Evolutionary conservation across 2,113 vertebrate species (phyloP).

Genomic region (Arenaria interpres): DNA sequence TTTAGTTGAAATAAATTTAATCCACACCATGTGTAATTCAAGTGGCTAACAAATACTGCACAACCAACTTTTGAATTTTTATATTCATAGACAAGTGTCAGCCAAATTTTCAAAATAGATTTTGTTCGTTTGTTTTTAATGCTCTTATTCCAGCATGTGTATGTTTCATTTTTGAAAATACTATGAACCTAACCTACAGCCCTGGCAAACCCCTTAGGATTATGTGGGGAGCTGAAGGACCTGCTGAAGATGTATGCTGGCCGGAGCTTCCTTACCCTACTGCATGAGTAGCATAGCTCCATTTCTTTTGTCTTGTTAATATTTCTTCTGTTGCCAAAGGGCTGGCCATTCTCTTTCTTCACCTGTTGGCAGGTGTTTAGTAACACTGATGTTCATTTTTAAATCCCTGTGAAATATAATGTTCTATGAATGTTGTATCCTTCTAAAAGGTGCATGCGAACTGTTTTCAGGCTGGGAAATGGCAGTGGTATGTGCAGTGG

Average conservation of each 20-base stretch:
- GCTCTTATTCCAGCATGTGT: background rate
- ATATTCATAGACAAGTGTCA: background rate
- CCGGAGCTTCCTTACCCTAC: background rate
- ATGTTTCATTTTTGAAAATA: background rate
- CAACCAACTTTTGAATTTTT: background rate
- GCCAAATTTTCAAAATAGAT: background rate
- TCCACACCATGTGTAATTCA: background rate
- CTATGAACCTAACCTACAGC: background rate
- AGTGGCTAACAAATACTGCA: background rate
- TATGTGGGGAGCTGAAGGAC: background rate
- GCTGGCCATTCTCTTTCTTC: background rate
- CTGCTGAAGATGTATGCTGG: accelerated
- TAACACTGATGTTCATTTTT: background rate
- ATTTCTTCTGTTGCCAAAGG: background rate
- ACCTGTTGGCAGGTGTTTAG: background rate
- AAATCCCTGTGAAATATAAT: background rate
- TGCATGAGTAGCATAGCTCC: accelerated
- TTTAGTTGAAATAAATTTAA: background rate
- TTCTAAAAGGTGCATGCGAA: background rate
- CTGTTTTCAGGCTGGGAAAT: background rate
- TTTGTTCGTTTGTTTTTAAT: background rate
- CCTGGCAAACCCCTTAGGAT: background rate
- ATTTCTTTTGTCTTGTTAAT: background rate
- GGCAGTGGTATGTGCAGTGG: background rate
- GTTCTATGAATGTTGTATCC: background rate